A percentile compares a stretch with the other conserved stretches of the same genome.
Evolutionary conservation across 2,797 vertebrate genomes (phyloP).

Genomic region (Sardinella longiceps): DNA sequence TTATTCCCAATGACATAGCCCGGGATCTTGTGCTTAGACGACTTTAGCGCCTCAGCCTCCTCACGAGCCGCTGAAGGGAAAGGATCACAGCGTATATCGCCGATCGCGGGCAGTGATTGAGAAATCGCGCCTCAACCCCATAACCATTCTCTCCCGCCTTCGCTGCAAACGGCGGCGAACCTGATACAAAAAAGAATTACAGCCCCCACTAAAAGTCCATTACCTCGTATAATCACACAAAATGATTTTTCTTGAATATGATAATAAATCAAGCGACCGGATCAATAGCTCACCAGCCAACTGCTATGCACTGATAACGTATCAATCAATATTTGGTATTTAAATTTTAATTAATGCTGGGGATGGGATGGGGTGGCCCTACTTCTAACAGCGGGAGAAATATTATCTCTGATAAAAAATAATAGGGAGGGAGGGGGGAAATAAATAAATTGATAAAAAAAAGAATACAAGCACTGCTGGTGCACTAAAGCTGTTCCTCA

Average conservation of each 20-base stretch:
- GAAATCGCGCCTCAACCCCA: slow-evolving; percentile 71
- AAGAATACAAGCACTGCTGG: slow-evolving; percentile 69
- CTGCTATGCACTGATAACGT: slow-evolving; percentile 96
- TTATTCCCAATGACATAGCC: slow-evolving; percentile 84
- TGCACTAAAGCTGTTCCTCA: slow-evolving; percentile 86
- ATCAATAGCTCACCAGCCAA: slow-evolving; percentile 94
- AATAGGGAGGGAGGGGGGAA: slow-evolving; percentile 41
- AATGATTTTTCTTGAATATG: slow-evolving; percentile 99
- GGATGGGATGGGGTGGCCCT: slow-evolving; percentile 71
- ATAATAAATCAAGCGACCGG: slow-evolving; percentile 98
- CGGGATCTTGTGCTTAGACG: slow-evolving; percentile 70
- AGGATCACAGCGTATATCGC: slow-evolving; percentile 81
- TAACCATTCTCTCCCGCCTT: slow-evolving; percentile 53
- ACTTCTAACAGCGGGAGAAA: slow-evolving; percentile 89
- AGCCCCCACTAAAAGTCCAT: slow-evolving; percentile 90
- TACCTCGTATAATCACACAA: slow-evolving; percentile 96
- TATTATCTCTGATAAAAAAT: slow-evolving; percentile 95
- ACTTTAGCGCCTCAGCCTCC: slow-evolving; percentile 75
- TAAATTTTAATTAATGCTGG: slow-evolving; percentile 99
- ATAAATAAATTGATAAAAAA: slow-evolving; percentile 56
- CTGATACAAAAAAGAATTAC: slow-evolving; percentile 91
- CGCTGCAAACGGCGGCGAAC: slow-evolving; percentile 76
- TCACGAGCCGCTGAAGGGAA: slow-evolving; percentile 56
- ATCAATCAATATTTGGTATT: slow-evolving; percentile 99
- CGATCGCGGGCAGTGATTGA: slow-evolving; percentile 84